Base-by-base conservation (phyloP, 2,888 invertebrate species). In the Ypsolopha scabrella region DNA sequence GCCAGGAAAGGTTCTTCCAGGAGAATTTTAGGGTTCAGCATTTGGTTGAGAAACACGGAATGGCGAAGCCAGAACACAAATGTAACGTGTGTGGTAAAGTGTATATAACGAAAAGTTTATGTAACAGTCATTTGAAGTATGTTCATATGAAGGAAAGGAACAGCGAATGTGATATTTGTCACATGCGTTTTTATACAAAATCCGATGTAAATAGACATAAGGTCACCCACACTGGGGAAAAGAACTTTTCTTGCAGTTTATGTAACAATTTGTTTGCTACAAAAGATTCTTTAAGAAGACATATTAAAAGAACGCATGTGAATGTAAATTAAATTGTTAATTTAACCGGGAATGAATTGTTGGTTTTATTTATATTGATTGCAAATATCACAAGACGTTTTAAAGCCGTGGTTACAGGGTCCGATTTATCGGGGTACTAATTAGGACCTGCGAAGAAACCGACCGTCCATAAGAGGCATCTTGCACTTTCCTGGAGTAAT, bases 61-160 rank as follows among this genome's bases (percentile, higher is more conserved):
- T 78, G 43, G 54, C 56, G 0, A 75, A 60, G 41, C 85, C 85
- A 0, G 76, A 80, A 6, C 65, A 73, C 39, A 70, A 58, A 39
- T 86, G 86, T 41, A 39, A 54, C 0, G 54, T 78, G 8, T 86
- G 86, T 50, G 51, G 59, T 0, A 86, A 86, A 60, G 56, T 58
- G 0, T 86, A 79, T 55, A 63, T 85, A 48, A 85, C 85, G 0
- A 67, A 64, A 2, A 80, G 83, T 58, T 55, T 85, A 1, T 59
- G 68, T 14, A 86, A 82, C 51, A 82, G 78, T 59, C 86, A 86
- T 53, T 57, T 80, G 3, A 80, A 77, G 53, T 71, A 65, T 11
- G 81, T 81, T 0, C 85, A 85, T 56, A 68, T 74, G 58, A 86
- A 82, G 45, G 79, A 81, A 54, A 78, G 72, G 51, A 70, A 62